Percentiles rank a stretch among this genome's conserved stretches.
These are phyloP conservation scores for Octopus bimaculoides DNA, from an alignment of 1,140 invertebrate genomes.

Conservation along the genomic window DNA sequence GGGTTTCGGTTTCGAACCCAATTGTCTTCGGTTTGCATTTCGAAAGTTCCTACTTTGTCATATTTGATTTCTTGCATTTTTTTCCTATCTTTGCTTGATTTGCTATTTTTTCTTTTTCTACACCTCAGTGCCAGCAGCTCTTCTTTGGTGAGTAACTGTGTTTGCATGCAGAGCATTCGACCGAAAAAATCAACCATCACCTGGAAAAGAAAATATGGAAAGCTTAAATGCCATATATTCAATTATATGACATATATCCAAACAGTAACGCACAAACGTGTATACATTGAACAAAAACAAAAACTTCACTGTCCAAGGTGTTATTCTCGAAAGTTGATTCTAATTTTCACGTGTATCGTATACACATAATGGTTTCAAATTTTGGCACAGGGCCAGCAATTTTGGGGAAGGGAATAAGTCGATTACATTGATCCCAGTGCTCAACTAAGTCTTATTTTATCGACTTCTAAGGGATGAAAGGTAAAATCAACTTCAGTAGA, in stretches of 20 bases:
- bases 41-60: conserved; percentile 33
- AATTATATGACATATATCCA: neutral
- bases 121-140: conserved; percentile 13
- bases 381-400: too few species aligned
- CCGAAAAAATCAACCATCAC: conserved; percentile 51
- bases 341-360: too few species aligned
- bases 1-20: conserved; percentile 24
- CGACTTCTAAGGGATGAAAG: too few species aligned
- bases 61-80: conserved; percentile 34
- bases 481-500: too few species aligned
- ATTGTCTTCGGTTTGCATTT: conserved; percentile 37
- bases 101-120: conserved; percentile 10
- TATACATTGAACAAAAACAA: neutral
- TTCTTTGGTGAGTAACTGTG: conserved; percentile 34
- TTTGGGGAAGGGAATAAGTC: too few species aligned
- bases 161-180: conserved; percentile 50
- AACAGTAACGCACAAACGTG: neutral
- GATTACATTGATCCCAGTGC: too few species aligned
- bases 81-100: conserved; percentile 19
- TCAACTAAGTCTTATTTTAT: too few species aligned
- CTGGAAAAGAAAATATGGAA: conserved; percentile 31
- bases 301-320: neutral
- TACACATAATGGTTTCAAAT: too few species aligned
- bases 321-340: neutral
- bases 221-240: neutral